Percentiles rank a stretch among this genome's conserved stretches.
These are phyloP conservation scores for Pomacea maculata DNA, from an alignment of 1,140 invertebrate species.

Conservation along the genomic window DNA sequence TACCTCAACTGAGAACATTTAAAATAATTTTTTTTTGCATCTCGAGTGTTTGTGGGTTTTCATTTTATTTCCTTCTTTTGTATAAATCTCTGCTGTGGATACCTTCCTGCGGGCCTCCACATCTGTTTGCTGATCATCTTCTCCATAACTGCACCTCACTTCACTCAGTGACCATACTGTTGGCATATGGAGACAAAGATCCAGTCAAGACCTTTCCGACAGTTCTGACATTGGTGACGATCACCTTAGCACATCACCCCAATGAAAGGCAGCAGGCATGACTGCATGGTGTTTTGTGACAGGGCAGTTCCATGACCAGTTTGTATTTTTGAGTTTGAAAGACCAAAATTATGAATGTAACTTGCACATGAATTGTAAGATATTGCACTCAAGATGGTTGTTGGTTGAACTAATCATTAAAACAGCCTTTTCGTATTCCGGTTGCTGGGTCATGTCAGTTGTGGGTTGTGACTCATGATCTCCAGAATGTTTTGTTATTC, in stretches of 20 bases:
- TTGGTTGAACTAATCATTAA: background rate
- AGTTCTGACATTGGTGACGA: slow-evolving; percentile 31
- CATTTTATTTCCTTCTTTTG: slow-evolving; percentile 25
- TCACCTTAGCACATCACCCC: slow-evolving; percentile 19
- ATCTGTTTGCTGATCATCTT: slow-evolving; percentile 1
- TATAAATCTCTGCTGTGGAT: slow-evolving; percentile 2
- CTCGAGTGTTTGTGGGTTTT: background rate
- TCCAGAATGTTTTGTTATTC: too few relatives aligned
- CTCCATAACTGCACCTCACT: background rate
- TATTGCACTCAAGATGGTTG: too few relatives aligned
- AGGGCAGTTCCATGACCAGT: background rate
- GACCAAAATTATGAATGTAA: background rate
- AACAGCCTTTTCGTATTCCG: background rate
- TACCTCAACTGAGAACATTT: background rate
- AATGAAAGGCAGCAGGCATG: slow-evolving; percentile 7
- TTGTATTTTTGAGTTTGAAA: background rate
- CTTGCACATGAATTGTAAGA: background rate
- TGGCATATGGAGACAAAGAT: slow-evolving; percentile 41
- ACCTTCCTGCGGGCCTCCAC: background rate
- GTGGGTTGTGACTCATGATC: too few relatives aligned
- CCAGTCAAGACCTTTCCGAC: slow-evolving; percentile 26
- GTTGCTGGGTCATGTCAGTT: too few relatives aligned
- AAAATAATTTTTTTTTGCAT: background rate
- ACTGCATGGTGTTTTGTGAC: background rate
- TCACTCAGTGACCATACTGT: slow-evolving; percentile 49